A percentile compares a stretch with the other conserved stretches of the same genome.
Conservation (phyloP, 2,888 invertebrate genomes). For the Orthosia incerta region DNA sequence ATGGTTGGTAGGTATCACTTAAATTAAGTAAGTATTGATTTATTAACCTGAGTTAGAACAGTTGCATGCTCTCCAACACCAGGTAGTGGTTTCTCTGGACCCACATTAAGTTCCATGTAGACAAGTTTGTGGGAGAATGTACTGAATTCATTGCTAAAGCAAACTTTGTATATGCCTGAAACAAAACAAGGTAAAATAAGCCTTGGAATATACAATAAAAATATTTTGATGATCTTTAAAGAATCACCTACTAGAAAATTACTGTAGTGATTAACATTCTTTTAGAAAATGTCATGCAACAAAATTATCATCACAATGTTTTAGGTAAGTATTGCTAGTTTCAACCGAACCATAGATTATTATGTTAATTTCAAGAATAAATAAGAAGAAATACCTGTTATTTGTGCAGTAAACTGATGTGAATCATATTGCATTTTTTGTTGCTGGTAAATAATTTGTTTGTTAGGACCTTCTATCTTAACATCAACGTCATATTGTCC, state of each 20-base stretch:
- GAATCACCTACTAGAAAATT: background rate
- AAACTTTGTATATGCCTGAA: slow-evolving; percentile 95
- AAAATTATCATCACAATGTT: background rate
- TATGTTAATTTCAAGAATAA: background rate
- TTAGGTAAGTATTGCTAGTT: background rate
- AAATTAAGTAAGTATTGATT: background rate
- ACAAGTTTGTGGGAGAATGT: slow-evolving; percentile 99
- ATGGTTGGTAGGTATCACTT: too few relatives aligned
- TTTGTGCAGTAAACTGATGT: slow-evolving; percentile 95
- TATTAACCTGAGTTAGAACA: slow-evolving; percentile 96
- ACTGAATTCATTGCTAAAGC: slow-evolving; percentile 99
- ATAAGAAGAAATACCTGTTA: slow-evolving; percentile 79
- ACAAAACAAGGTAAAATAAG: slow-evolving; percentile 45
- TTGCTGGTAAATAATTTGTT: slow-evolving; percentile 97
- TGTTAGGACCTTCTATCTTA: slow-evolving; percentile 96
- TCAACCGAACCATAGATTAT: background rate
- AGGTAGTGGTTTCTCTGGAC: slow-evolving; percentile 96
- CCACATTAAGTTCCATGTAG: slow-evolving; percentile 99
- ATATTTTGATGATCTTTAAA: background rate
- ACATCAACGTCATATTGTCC: slow-evolving; percentile 99
- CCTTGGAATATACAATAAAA: too few relatives aligned
- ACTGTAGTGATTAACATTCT: background rate
- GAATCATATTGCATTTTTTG: slow-evolving; percentile 99
- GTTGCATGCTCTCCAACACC: slow-evolving; percentile 97
- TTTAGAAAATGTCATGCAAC: background rate